A percentile compares a stretch with the other conserved stretches of the same genome.
Evolutionary conservation across 2,888 invertebrate genomes (phyloP).

Genomic region (Rotaria socialis): DNA sequence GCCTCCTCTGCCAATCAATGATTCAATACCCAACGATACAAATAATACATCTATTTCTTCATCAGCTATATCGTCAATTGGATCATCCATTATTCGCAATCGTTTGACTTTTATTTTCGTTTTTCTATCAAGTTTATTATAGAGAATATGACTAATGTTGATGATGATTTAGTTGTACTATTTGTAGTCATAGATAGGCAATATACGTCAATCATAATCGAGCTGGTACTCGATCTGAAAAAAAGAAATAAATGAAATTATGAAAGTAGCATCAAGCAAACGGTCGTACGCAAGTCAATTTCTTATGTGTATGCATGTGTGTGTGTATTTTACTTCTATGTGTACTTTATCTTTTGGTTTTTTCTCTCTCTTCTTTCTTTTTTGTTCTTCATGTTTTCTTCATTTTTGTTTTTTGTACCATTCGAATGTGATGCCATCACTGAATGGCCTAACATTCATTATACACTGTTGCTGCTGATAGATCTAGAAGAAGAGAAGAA

Average conservation of each 20-base stretch:
- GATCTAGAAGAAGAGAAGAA: slow-evolving; percentile 15
- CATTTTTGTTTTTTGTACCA: neutral
- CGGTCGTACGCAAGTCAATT: neutral
- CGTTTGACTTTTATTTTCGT: neutral
- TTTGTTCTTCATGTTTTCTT: neutral
- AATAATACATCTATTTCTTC: neutral
- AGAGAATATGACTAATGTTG: neutral
- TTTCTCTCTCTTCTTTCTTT: neutral
- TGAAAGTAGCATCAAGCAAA: neutral
- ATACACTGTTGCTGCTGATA: slow-evolving; percentile 2
- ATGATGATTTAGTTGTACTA: neutral
- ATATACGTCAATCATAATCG: slow-evolving; percentile 4
- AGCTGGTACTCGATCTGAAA: neutral
- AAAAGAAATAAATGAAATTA: neutral
- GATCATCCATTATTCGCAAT: neutral
- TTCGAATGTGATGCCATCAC: neutral
- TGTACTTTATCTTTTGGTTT: neutral
- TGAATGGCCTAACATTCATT: neutral
- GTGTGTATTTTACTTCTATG: neutral
- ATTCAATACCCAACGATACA: neutral
- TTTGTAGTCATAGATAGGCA: slow-evolving; percentile 1
- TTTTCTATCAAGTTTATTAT: neutral
- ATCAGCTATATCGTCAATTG: neutral
- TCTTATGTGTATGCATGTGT: neutral
- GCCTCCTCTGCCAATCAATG: neutral